Conservation (phyloP, 2,888 invertebrate genomes). For the Drosophila cognata region DNA sequence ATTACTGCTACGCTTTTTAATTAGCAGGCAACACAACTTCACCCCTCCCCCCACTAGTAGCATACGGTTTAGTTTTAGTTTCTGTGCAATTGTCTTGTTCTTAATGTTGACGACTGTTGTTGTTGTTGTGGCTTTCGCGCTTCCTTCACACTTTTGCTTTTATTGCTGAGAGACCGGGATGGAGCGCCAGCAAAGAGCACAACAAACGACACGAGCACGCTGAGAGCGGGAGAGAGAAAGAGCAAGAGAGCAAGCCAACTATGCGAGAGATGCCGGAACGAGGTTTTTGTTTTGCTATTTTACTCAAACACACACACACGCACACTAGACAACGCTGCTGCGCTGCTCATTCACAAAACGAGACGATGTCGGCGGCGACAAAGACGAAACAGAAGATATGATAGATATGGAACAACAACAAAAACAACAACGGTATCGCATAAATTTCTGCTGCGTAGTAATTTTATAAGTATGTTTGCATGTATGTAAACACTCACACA, state of each 20-base stretch:
- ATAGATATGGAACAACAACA: conserved; percentile 76
- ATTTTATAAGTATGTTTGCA: conserved; percentile 62
- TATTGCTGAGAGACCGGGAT: conserved; percentile 32
- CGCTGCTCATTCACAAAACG: conserved; percentile 70
- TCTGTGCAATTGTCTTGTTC: conserved; percentile 48
- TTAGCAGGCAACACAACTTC: conserved; percentile 54
- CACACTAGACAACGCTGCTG: conserved; percentile 54
- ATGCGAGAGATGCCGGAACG: conserved; percentile 51
- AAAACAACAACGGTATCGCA: conserved; percentile 65
- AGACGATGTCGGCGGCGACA: conserved; percentile 50
- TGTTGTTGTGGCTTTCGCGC: conserved; percentile 54
- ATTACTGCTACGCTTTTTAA: conserved; percentile 79
- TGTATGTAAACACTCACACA: conserved; percentile 17
- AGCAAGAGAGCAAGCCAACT: conserved; percentile 8
- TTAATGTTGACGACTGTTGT: conserved; percentile 27
- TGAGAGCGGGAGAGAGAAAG: conserved; percentile 20
- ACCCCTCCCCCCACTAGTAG: conserved; percentile 6
- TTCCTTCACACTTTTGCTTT: conserved; percentile 67
- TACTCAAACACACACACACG: conserved; percentile 44
- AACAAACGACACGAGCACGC: conserved; percentile 19
- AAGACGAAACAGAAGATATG: conserved; percentile 71
- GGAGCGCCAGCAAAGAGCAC: conserved; percentile 27
- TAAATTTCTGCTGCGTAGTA: conserved; percentile 81
- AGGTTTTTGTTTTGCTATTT: conserved; percentile 62
- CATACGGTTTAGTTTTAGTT: conserved; percentile 39